phyloP scores from a whole-genome alignment of 2,888 invertebrate genomes.

The Diaphora mendica region DNA sequence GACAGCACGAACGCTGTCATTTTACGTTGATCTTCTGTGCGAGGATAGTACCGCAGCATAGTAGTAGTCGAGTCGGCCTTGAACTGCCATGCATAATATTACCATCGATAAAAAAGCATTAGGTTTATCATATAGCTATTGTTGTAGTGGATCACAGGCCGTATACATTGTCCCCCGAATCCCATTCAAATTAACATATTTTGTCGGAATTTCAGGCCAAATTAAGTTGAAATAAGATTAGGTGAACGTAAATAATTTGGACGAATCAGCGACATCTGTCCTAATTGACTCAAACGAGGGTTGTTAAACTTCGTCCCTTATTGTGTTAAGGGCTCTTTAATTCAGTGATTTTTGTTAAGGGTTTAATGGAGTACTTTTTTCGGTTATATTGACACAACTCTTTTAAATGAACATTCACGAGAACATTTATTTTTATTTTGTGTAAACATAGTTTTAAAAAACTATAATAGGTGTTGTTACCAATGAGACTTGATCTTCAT shows the following conservation, averaged over 20 bases:
- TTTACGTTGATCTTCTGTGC: too few species aligned
- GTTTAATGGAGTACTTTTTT: slow-evolving; percentile 16
- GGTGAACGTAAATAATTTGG: slow-evolving; percentile 64
- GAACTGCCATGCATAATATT: neutral
- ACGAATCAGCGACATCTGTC: slow-evolving; percentile 52
- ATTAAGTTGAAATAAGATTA: slow-evolving; percentile 71
- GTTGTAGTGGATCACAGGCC: slow-evolving; percentile 13
- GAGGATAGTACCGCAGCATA: too few species aligned
- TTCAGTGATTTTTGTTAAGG: slow-evolving; percentile 40
- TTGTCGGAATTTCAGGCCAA: slow-evolving; percentile 60
- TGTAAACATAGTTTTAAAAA: neutral
- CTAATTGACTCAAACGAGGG: slow-evolving; percentile 56
- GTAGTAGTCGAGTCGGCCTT: too few species aligned
- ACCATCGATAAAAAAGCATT: neutral
- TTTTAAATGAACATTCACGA: neutral
- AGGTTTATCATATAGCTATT: neutral
- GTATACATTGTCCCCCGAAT: slow-evolving; percentile 49
- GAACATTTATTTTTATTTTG: neutral
- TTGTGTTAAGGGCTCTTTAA: slow-evolving; percentile 38
- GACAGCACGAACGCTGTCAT: too few species aligned
- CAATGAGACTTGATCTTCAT: neutral
- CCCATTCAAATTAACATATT: slow-evolving; percentile 71
- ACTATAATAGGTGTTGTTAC: neutral
- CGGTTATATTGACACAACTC: neutral
- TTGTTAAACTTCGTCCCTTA: slow-evolving; percentile 31